Base-by-base conservation (phyloP, 53 echinoderm and acorn worm genomes). In the Luidia sarsii region DNA sequence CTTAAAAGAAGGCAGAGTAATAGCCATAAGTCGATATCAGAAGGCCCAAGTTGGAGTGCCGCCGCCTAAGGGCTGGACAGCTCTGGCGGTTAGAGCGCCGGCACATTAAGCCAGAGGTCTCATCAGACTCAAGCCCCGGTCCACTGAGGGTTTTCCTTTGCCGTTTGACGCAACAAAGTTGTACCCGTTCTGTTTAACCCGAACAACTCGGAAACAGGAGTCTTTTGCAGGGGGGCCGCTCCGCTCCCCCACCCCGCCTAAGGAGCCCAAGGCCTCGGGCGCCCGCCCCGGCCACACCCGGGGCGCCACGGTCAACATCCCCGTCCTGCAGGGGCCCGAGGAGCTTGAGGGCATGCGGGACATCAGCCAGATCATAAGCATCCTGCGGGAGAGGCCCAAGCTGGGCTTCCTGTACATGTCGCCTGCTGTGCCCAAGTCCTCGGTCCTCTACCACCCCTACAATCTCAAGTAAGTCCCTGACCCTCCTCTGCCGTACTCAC, bases 341-440 rank as follows among this genome's bases (percentile, higher is more conserved):
- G 70, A 80, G 39, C 70, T 94, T 62, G 99, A 94, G 52, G 99
- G 94, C 1, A 24, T 94, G 68, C 32, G 75, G 15, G 99, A 99
- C 67, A 91, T 99, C 30, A 59, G 68, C 20, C 83, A 85, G 66
- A 99, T 99, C 25, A 91, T 99, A 51, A 59, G 81, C 46, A 64
- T 91, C 16, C 64, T 99, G 13, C 68, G 99, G 32, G 82, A 94
- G 64, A 99, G 81, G 57, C 94, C 94, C 23, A 89, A 87, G 45
- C 84, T 99, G 24, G 99, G 99, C 24, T 99, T 99, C 54, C 81
- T 99, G 22, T 94, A 99, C 85, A 83, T 99, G 91, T 94, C 94
- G 7, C 99, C 99, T n/a, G 94, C 84, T 35, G 99, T 91, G 20
- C 99, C 99, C 2, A 94, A 89, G 48, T 87, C 99, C 49, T 99